Evolutionary conservation across 2,888 invertebrate species (phyloP), one percentile per base, ranked within the genome.

Genomic region (Tetropium fuscum): DNA sequence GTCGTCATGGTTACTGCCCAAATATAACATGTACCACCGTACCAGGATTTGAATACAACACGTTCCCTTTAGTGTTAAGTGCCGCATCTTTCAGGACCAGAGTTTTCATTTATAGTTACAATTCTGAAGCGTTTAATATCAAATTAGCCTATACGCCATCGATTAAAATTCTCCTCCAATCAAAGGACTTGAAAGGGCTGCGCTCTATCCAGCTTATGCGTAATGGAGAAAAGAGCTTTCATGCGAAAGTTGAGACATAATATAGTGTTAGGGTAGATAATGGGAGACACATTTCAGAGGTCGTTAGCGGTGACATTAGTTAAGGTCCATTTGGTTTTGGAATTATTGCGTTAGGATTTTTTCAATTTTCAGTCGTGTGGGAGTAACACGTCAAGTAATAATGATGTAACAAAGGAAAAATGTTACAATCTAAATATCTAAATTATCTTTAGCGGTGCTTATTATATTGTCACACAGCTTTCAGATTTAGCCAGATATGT

Each of bases 121-220:
- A 70, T 68, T 70, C 69, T 65, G 59, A 57, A 73, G 75, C 77
- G 72, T 78, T 80, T 80, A 80, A 80, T 79, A 79, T 80, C 80
- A 80, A 80, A 80, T 80, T 80, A 80, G 80, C 74, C 67, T 73
- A 78, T 77, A 76, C 76, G 76, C 77, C 78, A 78, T 78, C 78
- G 75, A 74, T 72, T 72, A 64, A 59, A 61, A 53, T 11, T 45
- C 18, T 47, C 53, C 43, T 51, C 71, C 71, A 73, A 73, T 64
- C 34, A 38, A 27, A 49, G n/a, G 30, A 30, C 30, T 6, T n/a
- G n/a, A n/a, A n/a, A n/a, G n/a, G n/a, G n/a, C n/a, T n/a, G n/a
- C n/a, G n/a, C n/a, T n/a, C n/a, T n/a, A n/a, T n/a, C n/a, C 1
- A 20, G 27, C 44, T 13, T 38, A 13, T 18, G 16, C 8, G 30